Evolutionary conservation across 2,888 invertebrate genomes (phyloP), one percentile per base, ranked within the genome.

Genomic region (Drosophila parthenogenetica): DNA sequence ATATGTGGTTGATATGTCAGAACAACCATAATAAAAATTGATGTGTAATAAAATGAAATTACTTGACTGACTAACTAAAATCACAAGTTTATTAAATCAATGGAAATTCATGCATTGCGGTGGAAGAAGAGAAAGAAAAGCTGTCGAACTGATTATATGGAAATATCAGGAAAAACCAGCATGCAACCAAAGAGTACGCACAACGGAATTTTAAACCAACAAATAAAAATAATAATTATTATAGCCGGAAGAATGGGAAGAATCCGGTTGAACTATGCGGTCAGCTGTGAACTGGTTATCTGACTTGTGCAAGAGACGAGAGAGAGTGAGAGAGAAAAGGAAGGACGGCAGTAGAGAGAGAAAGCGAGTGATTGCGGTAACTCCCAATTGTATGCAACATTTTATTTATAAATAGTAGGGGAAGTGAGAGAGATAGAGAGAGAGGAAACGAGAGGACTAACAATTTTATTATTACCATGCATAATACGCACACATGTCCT

Each of bases 401-500:
- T 67, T 70, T 79, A 80, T 80, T 80, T 78, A 79, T 78, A 72
- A 51, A 22, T 72, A 45, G 25, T 29, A 22, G 29, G 8, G 19
- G 39, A 7, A 14, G 13, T n/a, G 25, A 17, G 72, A 37, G 16
- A 22, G 29, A 11, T 17, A 17, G 72, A 37, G 16, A 22, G 29
- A 11, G 22, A 46, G 17, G 14, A 25, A 25, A 14, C 10, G 25
- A 13, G 53, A 11, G 16, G 2, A 46, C 64, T 59, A 69, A 63
- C 71, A 69, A 74, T 78, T 79, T 74, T 72, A 72, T 69, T 79
- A 79, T 72, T 62, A 64, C 58, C 54, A 51, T 50, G 54, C 58
- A 71, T 77, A 57, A 73, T 69, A 54, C 61, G 53, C 48, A 64
- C 35, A 57, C 48, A 53, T 49, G 48, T 58, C 62, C 48, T 64